These are phyloP conservation scores for Plemyria rubiginata DNA, from an alignment of 2,888 invertebrate species.

Conservation along the genomic window DNA sequence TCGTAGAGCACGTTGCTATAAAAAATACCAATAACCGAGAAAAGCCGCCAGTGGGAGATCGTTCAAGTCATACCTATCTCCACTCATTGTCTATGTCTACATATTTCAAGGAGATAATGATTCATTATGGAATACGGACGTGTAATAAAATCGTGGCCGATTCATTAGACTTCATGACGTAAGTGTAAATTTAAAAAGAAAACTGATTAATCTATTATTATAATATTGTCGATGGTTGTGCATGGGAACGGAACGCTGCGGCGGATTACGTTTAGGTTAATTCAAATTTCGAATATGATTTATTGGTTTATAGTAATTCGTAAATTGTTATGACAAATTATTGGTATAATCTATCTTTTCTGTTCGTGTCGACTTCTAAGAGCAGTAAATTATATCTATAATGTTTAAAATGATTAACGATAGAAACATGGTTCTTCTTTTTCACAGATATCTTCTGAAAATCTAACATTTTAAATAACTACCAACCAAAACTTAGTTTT, in stretches of 20 bases:
- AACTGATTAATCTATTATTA: conserved; percentile 37
- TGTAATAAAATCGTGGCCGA: conserved; percentile 27
- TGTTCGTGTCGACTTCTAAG: neutral
- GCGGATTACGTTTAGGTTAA: neutral
- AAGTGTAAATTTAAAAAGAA: conserved; percentile 39
- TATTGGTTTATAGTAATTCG: conserved; percentile 4
- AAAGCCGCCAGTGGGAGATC: too few species aligned
- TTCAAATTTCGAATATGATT: conserved; percentile 6
- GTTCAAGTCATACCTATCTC: too few species aligned
- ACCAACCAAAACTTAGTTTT: too few species aligned
- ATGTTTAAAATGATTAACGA: neutral
- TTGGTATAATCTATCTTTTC: conserved; percentile 1
- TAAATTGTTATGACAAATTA: conserved; percentile 6
- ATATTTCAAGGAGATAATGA: conserved; percentile 17
- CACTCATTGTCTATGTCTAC: too few species aligned
- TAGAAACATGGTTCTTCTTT: neutral
- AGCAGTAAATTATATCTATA: neutral
- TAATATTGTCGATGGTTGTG: conserved; percentile 34
- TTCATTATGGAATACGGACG: conserved; percentile 9
- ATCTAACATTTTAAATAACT: too few species aligned
- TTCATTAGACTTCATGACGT: conserved; percentile 33
- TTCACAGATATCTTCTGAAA: neutral
- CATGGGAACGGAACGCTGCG: conserved; percentile 37
- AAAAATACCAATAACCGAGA: too few species aligned
- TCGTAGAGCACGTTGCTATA: too few species aligned